phyloP scores from a whole-genome alignment of 2,888 invertebrate genomes.

The Amiota minor region DNA sequence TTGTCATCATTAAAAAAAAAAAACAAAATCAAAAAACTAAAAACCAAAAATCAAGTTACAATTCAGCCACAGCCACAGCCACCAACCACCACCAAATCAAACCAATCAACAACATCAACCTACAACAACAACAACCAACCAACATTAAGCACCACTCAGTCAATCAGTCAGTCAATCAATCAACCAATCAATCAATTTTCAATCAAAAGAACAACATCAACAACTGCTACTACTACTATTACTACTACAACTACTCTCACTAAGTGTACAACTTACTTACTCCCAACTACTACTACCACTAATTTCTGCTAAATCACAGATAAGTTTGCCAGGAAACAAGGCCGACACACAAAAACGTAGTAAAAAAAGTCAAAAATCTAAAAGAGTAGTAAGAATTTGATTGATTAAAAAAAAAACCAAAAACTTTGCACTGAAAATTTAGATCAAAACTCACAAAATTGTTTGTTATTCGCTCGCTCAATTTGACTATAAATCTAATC shows the following conservation, averaged over 20 bases:
- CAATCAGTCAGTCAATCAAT: conserved; percentile 35
- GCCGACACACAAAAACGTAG: no score
- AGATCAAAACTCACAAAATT: background rate
- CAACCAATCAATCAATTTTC: conserved; percentile 32
- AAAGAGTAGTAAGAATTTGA: no score
- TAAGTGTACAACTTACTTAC: background rate
- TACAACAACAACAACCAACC: conserved; percentile 31
- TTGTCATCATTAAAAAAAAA: conserved; percentile 30
- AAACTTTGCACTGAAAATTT: background rate
- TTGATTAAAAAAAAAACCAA: no score
- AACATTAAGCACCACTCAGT: no score
- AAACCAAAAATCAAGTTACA: conserved; percentile 11
- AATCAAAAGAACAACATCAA: conserved; percentile 3
- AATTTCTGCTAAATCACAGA: no score
- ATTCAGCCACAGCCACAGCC: conserved; percentile 48
- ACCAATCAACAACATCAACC: conserved; percentile 34
- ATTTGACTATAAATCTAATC: background rate
- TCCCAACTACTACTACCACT: no score
- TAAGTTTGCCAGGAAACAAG: no score
- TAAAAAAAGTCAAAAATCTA: no score
- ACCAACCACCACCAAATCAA: conserved; percentile 42
- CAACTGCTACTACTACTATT: conserved; percentile 7
- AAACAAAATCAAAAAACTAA: conserved; percentile 33
- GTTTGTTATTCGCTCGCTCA: background rate
- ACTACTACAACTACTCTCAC: conserved; percentile 8